phyloP scores from a whole-genome alignment of 2,113 vertebrate species.

The Sinocyclocheilus rhinocerous region DNA sequence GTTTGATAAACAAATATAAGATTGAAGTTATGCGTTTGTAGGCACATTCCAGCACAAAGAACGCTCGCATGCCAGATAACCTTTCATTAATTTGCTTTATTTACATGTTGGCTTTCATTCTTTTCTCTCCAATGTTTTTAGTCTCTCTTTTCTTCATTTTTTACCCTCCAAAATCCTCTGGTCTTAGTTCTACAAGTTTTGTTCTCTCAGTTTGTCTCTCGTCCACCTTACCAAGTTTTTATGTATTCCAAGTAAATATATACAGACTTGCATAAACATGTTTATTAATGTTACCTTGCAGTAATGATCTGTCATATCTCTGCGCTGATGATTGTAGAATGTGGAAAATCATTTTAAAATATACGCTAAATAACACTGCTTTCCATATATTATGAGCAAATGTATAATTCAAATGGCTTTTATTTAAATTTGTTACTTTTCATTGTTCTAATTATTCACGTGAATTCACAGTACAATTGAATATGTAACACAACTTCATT shows the following conservation, averaged over 20 bases:
- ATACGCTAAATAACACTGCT: slow-evolving; percentile 84
- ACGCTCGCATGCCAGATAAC: background rate
- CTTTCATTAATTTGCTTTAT: background rate
- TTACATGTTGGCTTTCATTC: background rate
- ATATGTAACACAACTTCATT: slow-evolving; percentile 87
- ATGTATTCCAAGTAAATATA: background rate
- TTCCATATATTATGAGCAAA: slow-evolving; percentile 93
- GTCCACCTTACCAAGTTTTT: background rate
- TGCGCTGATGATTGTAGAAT: slow-evolving; percentile 67
- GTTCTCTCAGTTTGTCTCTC: background rate
- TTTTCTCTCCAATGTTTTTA: background rate
- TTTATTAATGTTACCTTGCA: slow-evolving; percentile 92
- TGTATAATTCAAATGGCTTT: slow-evolving; percentile 87
- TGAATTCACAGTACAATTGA: slow-evolving; percentile 85
- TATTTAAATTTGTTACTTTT: slow-evolving; percentile 85
- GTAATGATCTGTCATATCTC: slow-evolving; percentile 80
- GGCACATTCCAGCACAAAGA: background rate
- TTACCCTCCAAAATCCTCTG: background rate
- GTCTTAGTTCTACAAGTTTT: background rate
- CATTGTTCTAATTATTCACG: slow-evolving; percentile 77
- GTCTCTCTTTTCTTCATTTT: background rate
- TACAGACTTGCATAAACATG: slow-evolving; percentile 69
- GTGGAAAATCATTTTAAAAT: slow-evolving; percentile 86
- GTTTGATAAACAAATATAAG: slow-evolving; percentile 12
- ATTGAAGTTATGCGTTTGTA: background rate